Base-by-base conservation (phyloP, 2,113 vertebrate genomes). In the Cranoglanis bouderius region DNA sequence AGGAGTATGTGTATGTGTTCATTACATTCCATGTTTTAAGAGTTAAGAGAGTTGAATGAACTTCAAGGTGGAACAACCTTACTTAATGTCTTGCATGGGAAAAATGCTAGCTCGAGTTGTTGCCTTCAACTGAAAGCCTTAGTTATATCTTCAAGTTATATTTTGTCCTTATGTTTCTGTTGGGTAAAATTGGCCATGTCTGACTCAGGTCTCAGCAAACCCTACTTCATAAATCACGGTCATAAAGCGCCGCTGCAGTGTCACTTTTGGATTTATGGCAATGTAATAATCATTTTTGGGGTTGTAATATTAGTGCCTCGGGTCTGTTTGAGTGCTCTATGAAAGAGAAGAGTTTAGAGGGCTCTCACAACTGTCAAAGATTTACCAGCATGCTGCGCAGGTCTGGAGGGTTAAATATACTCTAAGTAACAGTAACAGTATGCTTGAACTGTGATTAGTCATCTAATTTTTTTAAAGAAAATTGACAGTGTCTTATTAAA, bases 351-450 rank as follows among this genome's bases (percentile, higher is more conserved):
- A 51, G 46, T 88, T 89, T 91, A 70, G 16, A 87, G 89, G 89
- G 90, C 49, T 94, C 93, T 92, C 92, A 95, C 93, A 93, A 94
- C 94, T 94, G 94, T 94, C 92, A 63, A 92, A 95, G 94, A 95
- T 95, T 95, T 94, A 93, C 91, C 90, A 82, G 59, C 40, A 29
- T 49, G 80, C 49, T 81, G 61, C 24, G 53, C 40, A 29, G 19
- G 53, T 88, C 53, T 84, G 81, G 2, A 29, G 35, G 35, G 24
- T 9, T 72, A 53, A 57, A 57, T 53, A 18, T n/a, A 67, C 26
- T 32, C 8, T 13, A 12, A 70, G 29, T 61, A 32, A 53, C 14
- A 24, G 1, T 26, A 82, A 55, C n/a, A 38, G 32, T 57, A 35
- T 24, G 18, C 19, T 38, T 57, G 51, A 38, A 32, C n/a, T 82